A percentile compares a stretch with the other conserved stretches of the same genome.
Evolutionary conservation across 2,888 invertebrate species (phyloP).

Genomic region (Hyles lineata): DNA sequence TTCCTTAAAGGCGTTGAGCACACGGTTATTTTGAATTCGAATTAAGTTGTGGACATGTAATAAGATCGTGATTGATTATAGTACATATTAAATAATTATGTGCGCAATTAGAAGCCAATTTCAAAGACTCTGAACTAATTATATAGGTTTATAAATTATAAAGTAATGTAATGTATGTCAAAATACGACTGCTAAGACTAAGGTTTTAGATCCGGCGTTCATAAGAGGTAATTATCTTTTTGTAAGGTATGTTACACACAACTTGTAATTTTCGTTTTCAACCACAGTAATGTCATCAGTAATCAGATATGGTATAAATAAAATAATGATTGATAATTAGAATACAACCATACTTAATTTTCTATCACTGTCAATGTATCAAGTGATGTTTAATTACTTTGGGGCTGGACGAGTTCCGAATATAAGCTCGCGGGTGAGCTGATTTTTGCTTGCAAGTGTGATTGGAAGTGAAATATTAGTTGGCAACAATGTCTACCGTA

Average conservation of each 20-base stretch:
- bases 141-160: neutral
- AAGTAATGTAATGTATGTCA: neutral
- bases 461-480: conserved; percentile 18
- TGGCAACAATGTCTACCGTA: neutral
- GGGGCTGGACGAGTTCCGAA: too few species aligned
- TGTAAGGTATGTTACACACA: neutral
- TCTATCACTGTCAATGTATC: too few species aligned
- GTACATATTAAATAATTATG: conserved; percentile 20
- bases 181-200: neutral
- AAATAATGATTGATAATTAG: too few species aligned
- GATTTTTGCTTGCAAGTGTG: neutral
- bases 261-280: too few species aligned
- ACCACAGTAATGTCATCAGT: too few species aligned
- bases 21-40: neutral
- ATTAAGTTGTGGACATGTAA: neutral
- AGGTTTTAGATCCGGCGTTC: neutral
- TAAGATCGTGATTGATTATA: conserved; percentile 5
- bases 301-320: too few species aligned
- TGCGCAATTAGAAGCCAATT: conserved; percentile 20
- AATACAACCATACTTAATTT: too few species aligned
- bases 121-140: conserved; percentile 14
- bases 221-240: neutral
- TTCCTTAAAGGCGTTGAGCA: neutral
- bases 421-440: neutral
- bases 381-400: too few species aligned